Conservation (phyloP, 2,888 invertebrate genomes). For the Fragum whitleyi region DNA sequence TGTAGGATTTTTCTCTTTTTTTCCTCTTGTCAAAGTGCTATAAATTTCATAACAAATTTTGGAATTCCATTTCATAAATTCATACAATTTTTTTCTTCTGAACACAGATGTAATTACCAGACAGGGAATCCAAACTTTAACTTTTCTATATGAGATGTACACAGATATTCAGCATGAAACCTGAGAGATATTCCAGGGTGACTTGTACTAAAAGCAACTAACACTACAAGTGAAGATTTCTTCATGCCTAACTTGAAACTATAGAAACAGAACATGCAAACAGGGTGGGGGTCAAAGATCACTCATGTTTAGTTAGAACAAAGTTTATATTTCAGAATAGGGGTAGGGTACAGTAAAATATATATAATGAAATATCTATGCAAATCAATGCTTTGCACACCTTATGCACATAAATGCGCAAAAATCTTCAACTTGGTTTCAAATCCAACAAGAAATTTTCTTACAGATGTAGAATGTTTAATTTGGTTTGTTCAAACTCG, state of each 20-base stretch:
- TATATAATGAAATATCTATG: neutral
- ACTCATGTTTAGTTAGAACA: conserved; percentile 31
- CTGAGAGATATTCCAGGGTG: neutral
- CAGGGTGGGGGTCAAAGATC: conserved; percentile 42
- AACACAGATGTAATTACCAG: neutral
- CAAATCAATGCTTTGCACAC: neutral
- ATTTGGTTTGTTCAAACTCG: neutral
- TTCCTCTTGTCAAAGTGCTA: too few species aligned
- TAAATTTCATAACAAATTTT: too few species aligned
- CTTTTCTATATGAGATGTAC: too few species aligned
- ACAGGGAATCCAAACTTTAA: too few species aligned
- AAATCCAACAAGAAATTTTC: conserved; percentile 11
- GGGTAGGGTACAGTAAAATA: neutral
- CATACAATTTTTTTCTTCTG: neutral
- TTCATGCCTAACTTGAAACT: conserved; percentile 48
- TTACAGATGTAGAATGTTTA: conserved; percentile 3
- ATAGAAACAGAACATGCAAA: conserved; percentile 46
- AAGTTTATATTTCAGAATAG: neutral
- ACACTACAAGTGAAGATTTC: conserved; percentile 37
- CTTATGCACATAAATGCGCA: conserved; percentile 32
- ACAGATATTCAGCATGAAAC: neutral
- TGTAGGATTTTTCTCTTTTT: too few species aligned
- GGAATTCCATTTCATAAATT: too few species aligned
- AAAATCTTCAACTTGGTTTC: conserved; percentile 48
- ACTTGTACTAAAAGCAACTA: conserved; percentile 51